phyloP scores from a whole-genome alignment of 1,140 invertebrate genomes.

The Dreissena polymorpha region DNA sequence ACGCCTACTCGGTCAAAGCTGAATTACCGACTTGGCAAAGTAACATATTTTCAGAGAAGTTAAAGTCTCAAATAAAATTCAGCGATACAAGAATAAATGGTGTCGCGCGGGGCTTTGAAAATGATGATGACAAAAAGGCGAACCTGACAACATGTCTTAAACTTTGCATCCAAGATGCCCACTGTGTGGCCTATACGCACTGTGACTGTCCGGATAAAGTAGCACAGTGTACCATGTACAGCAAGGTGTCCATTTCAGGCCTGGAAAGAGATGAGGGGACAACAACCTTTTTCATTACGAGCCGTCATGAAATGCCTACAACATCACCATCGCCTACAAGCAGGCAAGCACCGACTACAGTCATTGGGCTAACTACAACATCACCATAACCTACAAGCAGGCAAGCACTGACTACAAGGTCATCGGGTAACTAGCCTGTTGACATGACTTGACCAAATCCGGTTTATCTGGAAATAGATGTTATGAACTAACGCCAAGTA shows the following conservation, averaged over 20 bases:
- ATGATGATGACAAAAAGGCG: background rate
- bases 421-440: too few relatives aligned
- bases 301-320: too few relatives aligned
- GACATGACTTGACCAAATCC: too few relatives aligned
- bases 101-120: background rate
- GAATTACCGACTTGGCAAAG: background rate
- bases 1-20: background rate
- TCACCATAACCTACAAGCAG: too few relatives aligned
- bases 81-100: background rate
- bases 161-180: conserved; percentile 1
- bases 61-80: background rate
- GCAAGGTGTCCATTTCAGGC: background rate
- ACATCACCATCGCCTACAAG: too few relatives aligned
- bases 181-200: background rate
- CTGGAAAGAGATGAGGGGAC: background rate
- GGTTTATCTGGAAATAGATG: too few relatives aligned
- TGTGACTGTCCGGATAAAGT: background rate
- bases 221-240: background rate
- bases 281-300: too few relatives aligned
- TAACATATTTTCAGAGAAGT: background rate
- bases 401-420: too few relatives aligned
- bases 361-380: too few relatives aligned
- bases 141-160: background rate
- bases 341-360: too few relatives aligned
- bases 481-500: too few relatives aligned